Conservation (phyloP, 1,140 invertebrate genomes). For the Tribolium castaneum region DNA sequence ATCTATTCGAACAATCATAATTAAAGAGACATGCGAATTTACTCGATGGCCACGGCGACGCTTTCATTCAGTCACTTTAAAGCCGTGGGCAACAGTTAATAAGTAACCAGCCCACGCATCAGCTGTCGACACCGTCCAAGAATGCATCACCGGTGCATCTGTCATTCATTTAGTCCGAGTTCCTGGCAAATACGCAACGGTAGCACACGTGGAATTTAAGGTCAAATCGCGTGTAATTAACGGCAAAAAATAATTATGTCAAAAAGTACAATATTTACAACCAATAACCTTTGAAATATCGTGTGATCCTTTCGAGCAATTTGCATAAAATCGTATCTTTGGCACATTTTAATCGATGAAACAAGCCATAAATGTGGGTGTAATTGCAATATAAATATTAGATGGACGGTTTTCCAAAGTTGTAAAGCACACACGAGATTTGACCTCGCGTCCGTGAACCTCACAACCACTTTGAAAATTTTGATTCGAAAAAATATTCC, state of each 20-base stretch:
- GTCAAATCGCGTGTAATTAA: not conserved
- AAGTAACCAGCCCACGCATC: constrained; percentile 11
- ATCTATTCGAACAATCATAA: constrained; percentile 11
- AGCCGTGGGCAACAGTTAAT: constrained; percentile 7
- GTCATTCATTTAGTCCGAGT: not conserved
- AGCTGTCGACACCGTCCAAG: not conserved
- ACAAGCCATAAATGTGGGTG: not conserved
- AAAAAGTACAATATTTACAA: not conserved
- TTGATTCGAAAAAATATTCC: not conserved
- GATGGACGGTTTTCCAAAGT: not conserved
- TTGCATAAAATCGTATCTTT: constrained; percentile 18
- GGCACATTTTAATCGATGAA: constrained; percentile 19
- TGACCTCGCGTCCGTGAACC: not conserved
- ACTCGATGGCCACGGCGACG: constrained; percentile 14
- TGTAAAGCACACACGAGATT: not conserved
- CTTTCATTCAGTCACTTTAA: constrained; percentile 13
- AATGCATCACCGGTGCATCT: constrained; percentile 8
- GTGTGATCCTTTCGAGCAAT: not conserved
- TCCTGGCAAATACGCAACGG: not conserved
- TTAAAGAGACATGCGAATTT: constrained; percentile 15
- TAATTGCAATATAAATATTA: constrained; percentile 14
- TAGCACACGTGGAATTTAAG: not conserved
- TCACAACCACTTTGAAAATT: not conserved
- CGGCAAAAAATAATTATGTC: not conserved
- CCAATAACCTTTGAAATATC: not conserved